Conservation (phyloP, 2,797 vertebrate species). For the Chaunax sp. region DNA sequence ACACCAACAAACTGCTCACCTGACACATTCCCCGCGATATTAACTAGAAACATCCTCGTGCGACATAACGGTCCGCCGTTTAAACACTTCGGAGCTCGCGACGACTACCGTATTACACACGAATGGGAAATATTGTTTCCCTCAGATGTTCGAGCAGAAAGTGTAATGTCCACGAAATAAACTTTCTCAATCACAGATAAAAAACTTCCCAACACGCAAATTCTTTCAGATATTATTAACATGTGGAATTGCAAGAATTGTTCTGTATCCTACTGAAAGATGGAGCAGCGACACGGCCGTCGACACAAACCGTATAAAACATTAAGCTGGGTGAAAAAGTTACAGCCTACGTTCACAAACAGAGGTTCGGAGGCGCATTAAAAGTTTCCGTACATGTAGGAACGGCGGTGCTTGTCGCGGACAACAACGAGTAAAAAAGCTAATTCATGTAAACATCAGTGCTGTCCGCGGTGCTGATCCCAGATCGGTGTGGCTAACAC, state of each 20-base stretch:
- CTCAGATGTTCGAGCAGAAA: not conserved
- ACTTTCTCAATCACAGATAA: conserved; percentile 52
- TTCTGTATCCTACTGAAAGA: conserved; percentile 47
- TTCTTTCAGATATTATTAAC: too few species aligned
- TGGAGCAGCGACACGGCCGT: conserved; percentile 62
- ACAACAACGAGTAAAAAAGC: conserved; percentile 32
- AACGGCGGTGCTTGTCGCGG: conserved; percentile 28
- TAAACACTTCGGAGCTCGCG: not conserved
- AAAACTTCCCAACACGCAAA: conserved; percentile 58
- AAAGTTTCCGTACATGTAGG: conserved; percentile 81
- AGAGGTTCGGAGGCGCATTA: conserved; percentile 69
- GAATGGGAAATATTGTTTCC: not conserved
- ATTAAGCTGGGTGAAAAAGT: conserved; percentile 74
- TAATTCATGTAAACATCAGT: conserved; percentile 40
- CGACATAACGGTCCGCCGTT: conserved; percentile 29
- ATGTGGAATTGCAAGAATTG: too few species aligned
- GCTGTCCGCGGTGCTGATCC: conserved; percentile 84
- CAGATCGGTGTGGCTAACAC: conserved; percentile 74
- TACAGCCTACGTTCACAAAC: conserved; percentile 71
- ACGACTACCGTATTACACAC: not conserved
- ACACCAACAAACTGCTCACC: conserved; percentile 66
- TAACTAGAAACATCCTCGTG: conserved; percentile 37
- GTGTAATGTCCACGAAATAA: conserved; percentile 31
- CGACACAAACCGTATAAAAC: conserved; percentile 71
- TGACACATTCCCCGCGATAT: conserved; percentile 57